Conservation (phyloP, 1,140 invertebrate species). For the Caenorhabditis remanei region DNA sequence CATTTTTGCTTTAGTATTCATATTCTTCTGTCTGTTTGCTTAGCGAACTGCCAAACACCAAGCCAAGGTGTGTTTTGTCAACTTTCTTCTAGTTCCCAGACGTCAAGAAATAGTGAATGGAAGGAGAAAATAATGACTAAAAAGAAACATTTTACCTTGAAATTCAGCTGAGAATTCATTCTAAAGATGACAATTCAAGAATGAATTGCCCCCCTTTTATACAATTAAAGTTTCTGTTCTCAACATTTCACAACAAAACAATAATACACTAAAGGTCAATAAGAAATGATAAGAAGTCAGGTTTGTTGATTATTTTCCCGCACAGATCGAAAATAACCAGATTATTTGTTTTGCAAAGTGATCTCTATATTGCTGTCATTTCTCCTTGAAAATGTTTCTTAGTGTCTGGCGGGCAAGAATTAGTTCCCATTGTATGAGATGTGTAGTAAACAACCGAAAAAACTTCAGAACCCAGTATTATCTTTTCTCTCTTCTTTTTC, state of each 20-base stretch:
- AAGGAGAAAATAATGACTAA: not conserved
- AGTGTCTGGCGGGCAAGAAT: conserved; percentile 4
- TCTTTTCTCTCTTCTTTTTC: not conserved
- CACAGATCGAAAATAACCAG: not conserved
- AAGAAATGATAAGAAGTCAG: not conserved
- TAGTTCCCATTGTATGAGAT: conserved; percentile 11
- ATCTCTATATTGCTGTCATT: conserved; percentile 40
- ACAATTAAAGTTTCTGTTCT: not conserved
- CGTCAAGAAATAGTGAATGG: not conserved
- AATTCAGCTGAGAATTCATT: not conserved
- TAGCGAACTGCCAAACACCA: conserved; percentile 10
- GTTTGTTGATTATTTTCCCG: conserved; percentile 23
- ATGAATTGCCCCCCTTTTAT: not conserved
- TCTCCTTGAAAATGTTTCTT: conserved; percentile 39
- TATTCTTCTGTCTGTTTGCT: conserved; percentile 8
- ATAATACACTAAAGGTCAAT: conserved; percentile 16
- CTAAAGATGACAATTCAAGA: not conserved
- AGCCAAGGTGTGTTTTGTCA: conserved; percentile 37
- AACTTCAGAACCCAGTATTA: conserved; percentile 2
- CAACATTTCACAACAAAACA: not conserved
- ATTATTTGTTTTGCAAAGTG: conserved; percentile 50
- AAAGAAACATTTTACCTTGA: conserved; percentile 2
- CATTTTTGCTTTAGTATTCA: conserved; percentile 49
- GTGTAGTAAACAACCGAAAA: conserved; percentile 3
- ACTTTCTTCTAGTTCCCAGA: conserved; percentile 7